Conservation (phyloP, 1,140 invertebrate genomes). For the Pteromalus puparum region DNA sequence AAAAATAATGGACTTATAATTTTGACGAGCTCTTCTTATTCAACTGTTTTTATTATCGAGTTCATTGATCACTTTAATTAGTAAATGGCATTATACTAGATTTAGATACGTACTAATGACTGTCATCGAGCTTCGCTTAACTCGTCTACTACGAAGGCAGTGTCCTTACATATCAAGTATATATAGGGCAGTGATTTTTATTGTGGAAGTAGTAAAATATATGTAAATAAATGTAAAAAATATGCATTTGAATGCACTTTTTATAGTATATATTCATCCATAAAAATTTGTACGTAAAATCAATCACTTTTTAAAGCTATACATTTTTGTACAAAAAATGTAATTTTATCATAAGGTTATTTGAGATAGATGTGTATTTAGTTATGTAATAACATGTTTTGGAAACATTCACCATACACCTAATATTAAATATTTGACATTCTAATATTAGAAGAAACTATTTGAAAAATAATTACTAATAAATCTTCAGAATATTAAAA, state of each 20-base stretch:
- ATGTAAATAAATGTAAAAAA: background rate
- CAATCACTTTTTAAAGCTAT: no score
- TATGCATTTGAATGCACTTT: background rate
- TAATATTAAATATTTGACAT: no score
- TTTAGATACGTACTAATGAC: background rate
- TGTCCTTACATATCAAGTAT: background rate
- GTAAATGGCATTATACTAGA: background rate
- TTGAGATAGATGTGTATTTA: no score
- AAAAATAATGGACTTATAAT: conserved; percentile 32
- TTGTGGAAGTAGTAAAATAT: background rate
- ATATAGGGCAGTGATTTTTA: conserved; percentile 21
- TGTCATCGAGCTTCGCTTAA: conserved; percentile 24
- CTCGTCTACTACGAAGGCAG: conserved; percentile 46
- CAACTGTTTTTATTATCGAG: background rate
- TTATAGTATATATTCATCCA: background rate
- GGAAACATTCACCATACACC: no score
- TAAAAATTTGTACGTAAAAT: background rate
- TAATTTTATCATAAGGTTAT: no score
- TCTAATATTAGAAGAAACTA: no score
- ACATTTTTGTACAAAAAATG: no score
- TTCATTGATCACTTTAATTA: conserved; percentile 20
- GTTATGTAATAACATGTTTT: no score
- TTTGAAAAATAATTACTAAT: background rate
- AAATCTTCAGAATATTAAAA: background rate
- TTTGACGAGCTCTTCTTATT: conserved; percentile 8